These are phyloP conservation scores for Paguma larvata DNA, from an alignment of 2,797 vertebrate species.

Conservation along the genomic window DNA sequence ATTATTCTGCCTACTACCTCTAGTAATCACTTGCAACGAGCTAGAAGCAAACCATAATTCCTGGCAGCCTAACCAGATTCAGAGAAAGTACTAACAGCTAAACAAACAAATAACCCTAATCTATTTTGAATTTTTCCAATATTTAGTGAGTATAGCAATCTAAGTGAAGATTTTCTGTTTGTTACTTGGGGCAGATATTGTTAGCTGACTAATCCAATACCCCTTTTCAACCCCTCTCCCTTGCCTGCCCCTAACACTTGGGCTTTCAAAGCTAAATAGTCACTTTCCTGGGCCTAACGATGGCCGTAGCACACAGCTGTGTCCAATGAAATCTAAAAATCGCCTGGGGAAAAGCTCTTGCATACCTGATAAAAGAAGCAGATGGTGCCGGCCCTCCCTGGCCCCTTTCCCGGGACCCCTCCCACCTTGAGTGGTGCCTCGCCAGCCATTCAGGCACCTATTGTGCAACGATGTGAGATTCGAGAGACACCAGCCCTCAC, in stretches of 20 bases:
- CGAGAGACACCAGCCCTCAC: not conserved
- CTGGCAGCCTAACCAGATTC: not conserved
- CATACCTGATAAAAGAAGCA: slow-evolving; percentile 70
- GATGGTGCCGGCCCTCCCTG: slow-evolving; percentile 50
- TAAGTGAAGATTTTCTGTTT: slow-evolving; percentile 33
- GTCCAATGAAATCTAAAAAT: slow-evolving; percentile 75
- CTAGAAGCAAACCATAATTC: not conserved
- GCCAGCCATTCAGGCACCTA: slow-evolving; percentile 55
- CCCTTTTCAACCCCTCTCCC: slow-evolving; percentile 47
- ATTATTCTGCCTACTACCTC: not conserved
- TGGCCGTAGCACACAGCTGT: slow-evolving; percentile 47
- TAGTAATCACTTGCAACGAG: slow-evolving; percentile 14
- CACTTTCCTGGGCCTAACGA: slow-evolving; percentile 60
- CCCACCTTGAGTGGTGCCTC: not conserved
- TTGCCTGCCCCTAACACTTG: slow-evolving; percentile 42
- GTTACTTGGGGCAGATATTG: slow-evolving; percentile 9
- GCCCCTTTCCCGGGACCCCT: slow-evolving; percentile 16
- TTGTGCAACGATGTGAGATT: slow-evolving; percentile 47
- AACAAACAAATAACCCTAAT: not conserved
- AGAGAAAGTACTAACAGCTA: slow-evolving; percentile 18
- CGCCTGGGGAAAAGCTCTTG: slow-evolving; percentile 65
- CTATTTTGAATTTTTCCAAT: slow-evolving; percentile 60
- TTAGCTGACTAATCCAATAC: slow-evolving; percentile 28
- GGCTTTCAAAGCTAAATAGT: slow-evolving; percentile 56
- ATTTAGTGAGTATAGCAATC: slow-evolving; percentile 31